A percentile compares a stretch with the other conserved stretches of the same genome.
These are phyloP conservation scores for Harpagus bidentatus DNA, from an alignment of 2,113 vertebrate genomes.

Conservation along the genomic window DNA sequence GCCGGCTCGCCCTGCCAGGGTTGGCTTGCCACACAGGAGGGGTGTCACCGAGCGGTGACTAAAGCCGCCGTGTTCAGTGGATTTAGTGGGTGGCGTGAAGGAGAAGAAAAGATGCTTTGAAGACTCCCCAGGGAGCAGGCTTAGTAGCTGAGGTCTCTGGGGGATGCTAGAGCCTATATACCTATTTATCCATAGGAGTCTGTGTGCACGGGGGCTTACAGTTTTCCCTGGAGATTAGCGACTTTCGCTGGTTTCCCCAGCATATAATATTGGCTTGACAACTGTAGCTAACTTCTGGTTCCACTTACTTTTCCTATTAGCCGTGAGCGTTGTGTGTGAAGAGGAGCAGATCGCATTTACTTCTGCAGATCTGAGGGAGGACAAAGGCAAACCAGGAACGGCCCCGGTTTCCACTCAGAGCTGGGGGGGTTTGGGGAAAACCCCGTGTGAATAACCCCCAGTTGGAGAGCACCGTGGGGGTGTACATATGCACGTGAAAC, in stretches of 20 bases:
- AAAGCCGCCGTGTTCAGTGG: rapidly evolving
- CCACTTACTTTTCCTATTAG: slow-evolving; percentile 40
- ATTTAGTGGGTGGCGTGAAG: not conserved
- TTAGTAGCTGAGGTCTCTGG: not conserved
- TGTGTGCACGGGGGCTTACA: not conserved
- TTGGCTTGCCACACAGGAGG: not conserved
- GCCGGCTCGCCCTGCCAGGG: not conserved
- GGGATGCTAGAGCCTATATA: not conserved
- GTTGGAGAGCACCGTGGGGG: not conserved
- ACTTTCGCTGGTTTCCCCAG: not conserved
- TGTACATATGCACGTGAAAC: rapidly evolving
- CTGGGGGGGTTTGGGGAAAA: not conserved
- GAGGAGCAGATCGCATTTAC: not conserved
- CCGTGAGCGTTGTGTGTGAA: not conserved
- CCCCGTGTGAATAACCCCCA: not conserved
- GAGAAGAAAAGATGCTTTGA: not conserved
- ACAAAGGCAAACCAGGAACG: not conserved
- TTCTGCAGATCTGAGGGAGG: not conserved
- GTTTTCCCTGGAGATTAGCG: slow-evolving; percentile 3
- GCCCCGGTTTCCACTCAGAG: not conserved
- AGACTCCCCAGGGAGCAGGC: not conserved
- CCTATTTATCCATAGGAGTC: not conserved
- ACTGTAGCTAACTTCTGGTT: slow-evolving; percentile 52
- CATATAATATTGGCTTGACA: slow-evolving; percentile 47
- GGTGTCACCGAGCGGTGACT: not conserved